Evolutionary conservation across 2,797 vertebrate species (phyloP).

Genomic region (Sebastes itinus): DNA sequence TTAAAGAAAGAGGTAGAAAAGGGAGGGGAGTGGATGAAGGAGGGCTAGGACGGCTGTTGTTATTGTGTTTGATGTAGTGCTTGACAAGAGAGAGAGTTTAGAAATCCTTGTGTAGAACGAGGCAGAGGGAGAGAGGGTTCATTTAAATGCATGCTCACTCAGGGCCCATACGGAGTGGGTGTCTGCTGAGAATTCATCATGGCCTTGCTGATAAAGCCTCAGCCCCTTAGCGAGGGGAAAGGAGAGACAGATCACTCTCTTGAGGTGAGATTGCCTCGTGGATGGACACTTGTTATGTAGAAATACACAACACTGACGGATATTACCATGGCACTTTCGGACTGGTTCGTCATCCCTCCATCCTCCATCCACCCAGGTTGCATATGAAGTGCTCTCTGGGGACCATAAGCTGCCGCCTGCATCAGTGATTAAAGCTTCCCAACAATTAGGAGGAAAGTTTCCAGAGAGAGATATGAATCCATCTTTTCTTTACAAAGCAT

Average conservation of each 20-base stretch:
- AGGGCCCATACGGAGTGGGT: slow-evolving; percentile 69
- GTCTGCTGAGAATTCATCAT: slow-evolving; percentile 81
- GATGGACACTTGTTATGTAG: slow-evolving; percentile 82
- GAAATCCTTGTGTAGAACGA: slow-evolving; percentile 77
- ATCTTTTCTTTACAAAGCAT: slow-evolving; percentile 9
- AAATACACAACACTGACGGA: slow-evolving; percentile 76
- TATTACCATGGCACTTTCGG: slow-evolving; percentile 69
- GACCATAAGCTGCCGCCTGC: slow-evolving; percentile 34
- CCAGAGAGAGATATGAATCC: neutral
- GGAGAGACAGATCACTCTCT: slow-evolving; percentile 76
- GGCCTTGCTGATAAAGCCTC: slow-evolving; percentile 72
- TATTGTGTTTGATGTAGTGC: slow-evolving; percentile 84
- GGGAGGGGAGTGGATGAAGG: slow-evolving; percentile 59
- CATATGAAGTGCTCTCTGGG: slow-evolving; percentile 43
- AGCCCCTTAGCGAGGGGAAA: slow-evolving; percentile 73
- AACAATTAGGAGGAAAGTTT: slow-evolving; percentile 53
- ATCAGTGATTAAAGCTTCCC: slow-evolving; percentile 46
- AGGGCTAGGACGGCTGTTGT: slow-evolving; percentile 71
- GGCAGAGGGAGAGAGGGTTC: slow-evolving; percentile 70
- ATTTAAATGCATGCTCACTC: slow-evolving; percentile 83
- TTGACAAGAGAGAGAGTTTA: slow-evolving; percentile 83
- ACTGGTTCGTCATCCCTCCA: slow-evolving; percentile 59
- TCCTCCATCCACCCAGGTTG: slow-evolving; percentile 56
- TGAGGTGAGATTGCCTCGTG: slow-evolving; percentile 79
- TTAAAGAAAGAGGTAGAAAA: slow-evolving; percentile 69